Percentiles rank a stretch among this genome's conserved stretches.
Conservation (phyloP, 2,113 vertebrate genomes). For the Diphyllodes magnificus region DNA sequence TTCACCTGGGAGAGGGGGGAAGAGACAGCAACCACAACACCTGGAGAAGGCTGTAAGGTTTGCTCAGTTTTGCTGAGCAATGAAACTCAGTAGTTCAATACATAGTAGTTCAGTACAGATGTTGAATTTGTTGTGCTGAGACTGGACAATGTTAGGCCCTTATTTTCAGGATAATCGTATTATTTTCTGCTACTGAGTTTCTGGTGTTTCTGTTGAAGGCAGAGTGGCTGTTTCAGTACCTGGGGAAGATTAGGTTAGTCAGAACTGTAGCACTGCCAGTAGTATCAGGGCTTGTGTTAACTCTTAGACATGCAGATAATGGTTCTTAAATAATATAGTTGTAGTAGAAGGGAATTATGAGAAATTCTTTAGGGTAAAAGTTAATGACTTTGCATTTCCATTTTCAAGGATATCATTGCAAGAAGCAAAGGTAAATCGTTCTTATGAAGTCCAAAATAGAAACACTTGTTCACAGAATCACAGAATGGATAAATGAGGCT, state of each 20-base stretch:
- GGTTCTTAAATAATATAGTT: neutral
- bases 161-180: neutral
- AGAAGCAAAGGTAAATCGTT: neutral
- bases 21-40: fast-evolving
- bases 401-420: neutral
- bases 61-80: neutral
- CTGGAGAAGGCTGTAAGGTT: neutral
- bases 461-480: neutral
- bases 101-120: neutral
- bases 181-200: neutral
- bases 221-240: neutral
- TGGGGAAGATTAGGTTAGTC: neutral
- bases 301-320: neutral
- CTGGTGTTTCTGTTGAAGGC: neutral
- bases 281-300: neutral
- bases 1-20: neutral
- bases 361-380: neutral
- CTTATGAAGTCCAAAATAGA: neutral
- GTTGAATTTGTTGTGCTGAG: neutral
- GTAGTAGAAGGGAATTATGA: neutral
- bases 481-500: neutral
- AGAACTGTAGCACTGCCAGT: neutral
- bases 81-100: neutral
- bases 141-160: neutral
- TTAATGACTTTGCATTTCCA: neutral